Evolutionary conservation across 2,888 invertebrate species (phyloP).

Genomic region (Tortrix viridana): DNA sequence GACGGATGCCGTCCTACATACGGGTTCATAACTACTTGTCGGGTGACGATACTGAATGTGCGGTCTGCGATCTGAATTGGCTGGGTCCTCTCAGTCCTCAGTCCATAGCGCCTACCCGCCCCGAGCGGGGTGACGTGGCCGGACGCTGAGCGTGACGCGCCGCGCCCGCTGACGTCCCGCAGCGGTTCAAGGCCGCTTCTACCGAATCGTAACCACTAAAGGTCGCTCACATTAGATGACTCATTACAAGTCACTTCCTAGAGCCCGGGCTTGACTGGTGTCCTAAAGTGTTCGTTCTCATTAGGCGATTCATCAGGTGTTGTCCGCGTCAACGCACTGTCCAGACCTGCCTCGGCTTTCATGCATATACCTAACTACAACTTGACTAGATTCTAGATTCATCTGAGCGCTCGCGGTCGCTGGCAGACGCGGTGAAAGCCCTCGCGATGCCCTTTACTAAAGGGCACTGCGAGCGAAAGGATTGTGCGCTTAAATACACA

Average conservation of each 20-base stretch:
- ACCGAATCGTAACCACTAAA: neutral
- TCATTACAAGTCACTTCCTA: neutral
- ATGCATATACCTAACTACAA: too few species aligned
- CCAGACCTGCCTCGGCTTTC: too few species aligned
- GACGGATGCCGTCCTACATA: too few species aligned
- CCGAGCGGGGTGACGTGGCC: neutral
- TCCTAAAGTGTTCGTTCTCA: too few species aligned
- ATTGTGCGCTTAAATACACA: constrained; percentile 4
- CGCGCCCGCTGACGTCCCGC: neutral
- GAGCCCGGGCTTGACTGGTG: too few species aligned
- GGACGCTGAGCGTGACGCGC: neutral
- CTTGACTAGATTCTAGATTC: neutral
- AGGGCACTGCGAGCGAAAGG: constrained; percentile 3
- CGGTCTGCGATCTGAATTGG: too few species aligned
- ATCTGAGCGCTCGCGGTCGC: neutral
- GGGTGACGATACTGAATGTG: too few species aligned
- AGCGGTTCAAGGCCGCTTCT: constrained; percentile 3
- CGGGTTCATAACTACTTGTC: too few species aligned
- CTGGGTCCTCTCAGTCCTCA: too few species aligned
- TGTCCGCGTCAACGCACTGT: too few species aligned
- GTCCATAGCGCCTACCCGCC: too few species aligned
- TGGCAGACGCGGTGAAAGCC: constrained; percentile 1
- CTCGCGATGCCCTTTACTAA: constrained; percentile 5
- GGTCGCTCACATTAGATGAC: constrained; percentile 1
- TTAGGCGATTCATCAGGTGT: too few species aligned